Base-by-base conservation (phyloP, 1,140 invertebrate genomes). In the Cyclina sinensis region DNA sequence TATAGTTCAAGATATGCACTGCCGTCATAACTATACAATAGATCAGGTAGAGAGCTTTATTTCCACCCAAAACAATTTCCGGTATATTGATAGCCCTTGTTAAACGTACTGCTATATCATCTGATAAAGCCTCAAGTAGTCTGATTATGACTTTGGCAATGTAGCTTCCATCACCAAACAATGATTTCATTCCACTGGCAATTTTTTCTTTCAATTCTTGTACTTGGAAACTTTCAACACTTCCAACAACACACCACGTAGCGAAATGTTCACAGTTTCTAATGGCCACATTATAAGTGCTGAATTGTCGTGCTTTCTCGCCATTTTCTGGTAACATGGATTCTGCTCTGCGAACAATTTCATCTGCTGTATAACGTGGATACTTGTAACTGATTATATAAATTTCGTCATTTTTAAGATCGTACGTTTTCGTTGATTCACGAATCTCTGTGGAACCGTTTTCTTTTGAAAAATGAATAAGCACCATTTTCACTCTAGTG, bases 181-280 rank as follows among this genome's bases (percentile, higher is more conserved):
- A 12, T 16, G 9, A 24, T 14, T 5, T 2, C 16, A 80, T 1
- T 9, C 14, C 16, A 39, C 70, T 30, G 0, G 30, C 78, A 65
- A 68, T 18, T 30, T 16, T 24, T 46, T 80, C 11, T 24, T 5
- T 27, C 1, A 80, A 11, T 21, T 65, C n/a, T 73, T 87, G 74
- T 0, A 81, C 76, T 43, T 80, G 76, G n/a, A 80, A 70, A 32
- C 76, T 80, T 78, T 79, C 59, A 7, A 18, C 59, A 32, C 32
- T 35, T 14, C 84, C 84, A n/a, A 65, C 39, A 3, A 86, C 73
- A 79, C 84, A 86, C 84, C 84, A 86, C 3, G 84, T 78, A 18
- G 54, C 74, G 54, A 86, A 87, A 81, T 87, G 85, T 73, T 87
- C 85, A 57, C 85, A 87, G 48, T 87, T 87, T 14, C 65, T 24